Percentiles rank a stretch among this genome's conserved stretches.
These are phyloP conservation scores for Cephus cinctus DNA, from an alignment of 1,140 invertebrate species.

Conservation along the genomic window DNA sequence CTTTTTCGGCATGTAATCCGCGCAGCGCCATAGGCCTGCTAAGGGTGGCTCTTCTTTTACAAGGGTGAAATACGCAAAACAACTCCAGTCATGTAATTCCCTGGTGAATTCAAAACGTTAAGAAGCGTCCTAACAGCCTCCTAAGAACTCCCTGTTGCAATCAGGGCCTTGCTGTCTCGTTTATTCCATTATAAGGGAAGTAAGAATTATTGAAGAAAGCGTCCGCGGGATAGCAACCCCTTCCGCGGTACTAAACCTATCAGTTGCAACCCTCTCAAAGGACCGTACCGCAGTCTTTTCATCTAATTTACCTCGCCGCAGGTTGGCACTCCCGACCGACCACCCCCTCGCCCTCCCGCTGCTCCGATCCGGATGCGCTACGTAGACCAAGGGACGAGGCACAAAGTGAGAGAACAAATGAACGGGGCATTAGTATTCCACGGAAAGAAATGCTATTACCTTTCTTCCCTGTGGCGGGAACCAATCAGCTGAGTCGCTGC, in stretches of 20 bases:
- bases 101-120: too few species aligned
- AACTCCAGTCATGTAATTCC: too few species aligned
- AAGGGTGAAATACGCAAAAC: too few species aligned
- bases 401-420: conserved; percentile 7
- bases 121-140: too few species aligned
- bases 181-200: conserved; percentile 29
- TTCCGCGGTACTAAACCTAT: conserved; percentile 12
- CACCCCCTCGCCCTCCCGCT: too few species aligned
- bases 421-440: conserved; percentile 39
- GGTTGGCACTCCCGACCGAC: too few species aligned
- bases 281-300: too few species aligned
- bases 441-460: conserved; percentile 40
- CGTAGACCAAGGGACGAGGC: conserved; percentile 20
- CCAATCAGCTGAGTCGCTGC: conserved; percentile 21
- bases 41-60: too few species aligned
- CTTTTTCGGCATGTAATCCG: too few species aligned
- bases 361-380: too few species aligned
- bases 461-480: conserved; percentile 30
- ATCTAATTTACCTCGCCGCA: conserved; percentile 35
- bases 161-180: conserved; percentile 23
- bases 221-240: neutral
- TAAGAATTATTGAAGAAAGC: conserved; percentile 24
- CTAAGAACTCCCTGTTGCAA: conserved; percentile 27
- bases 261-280: conserved; percentile 8
- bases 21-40: too few species aligned